Conservation (phyloP, 2,888 invertebrate genomes). For the Eumerus sabulonum region DNA sequence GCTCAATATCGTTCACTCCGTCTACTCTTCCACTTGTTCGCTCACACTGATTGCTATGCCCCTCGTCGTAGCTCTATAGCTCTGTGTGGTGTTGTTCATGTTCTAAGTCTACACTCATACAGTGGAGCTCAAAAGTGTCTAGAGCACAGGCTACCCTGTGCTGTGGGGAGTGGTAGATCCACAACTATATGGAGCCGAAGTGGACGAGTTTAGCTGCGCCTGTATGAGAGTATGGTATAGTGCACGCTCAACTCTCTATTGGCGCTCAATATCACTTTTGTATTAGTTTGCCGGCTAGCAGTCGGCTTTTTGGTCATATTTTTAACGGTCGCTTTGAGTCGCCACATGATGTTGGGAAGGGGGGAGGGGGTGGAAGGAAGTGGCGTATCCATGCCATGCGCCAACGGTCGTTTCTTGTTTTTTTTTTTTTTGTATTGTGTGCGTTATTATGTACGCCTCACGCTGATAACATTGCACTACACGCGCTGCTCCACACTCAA, state of each 20-base stretch:
- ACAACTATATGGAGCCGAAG: constrained; percentile 31
- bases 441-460: constrained; percentile 10
- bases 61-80: constrained; percentile 15
- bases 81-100: constrained; percentile 1
- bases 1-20: constrained; percentile 42
- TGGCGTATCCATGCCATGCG: constrained; percentile 38
- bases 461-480: constrained; percentile 37
- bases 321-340: constrained; percentile 58
- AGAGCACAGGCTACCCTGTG: not conserved
- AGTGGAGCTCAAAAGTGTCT: constrained; percentile 45
- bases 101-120: constrained; percentile 54
- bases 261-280: constrained; percentile 54
- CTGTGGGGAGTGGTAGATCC: constrained; percentile 10
- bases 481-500: not conserved
- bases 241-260: no score
- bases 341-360: no score
- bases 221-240: constrained; percentile 22
- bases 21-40: constrained; percentile 29
- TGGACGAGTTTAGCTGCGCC: no score
- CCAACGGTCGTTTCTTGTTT: constrained; percentile 55
- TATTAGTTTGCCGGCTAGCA: constrained; percentile 26
- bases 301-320: constrained; percentile 48
- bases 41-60: not conserved
- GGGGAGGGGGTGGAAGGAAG: constrained; percentile 6
- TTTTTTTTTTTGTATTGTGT: constrained; percentile 41